Percentiles rank a stretch among this genome's conserved stretches.
Evolutionary conservation across 2,888 invertebrate species (phyloP).

Genomic region (Latrodectus hesperus): DNA sequence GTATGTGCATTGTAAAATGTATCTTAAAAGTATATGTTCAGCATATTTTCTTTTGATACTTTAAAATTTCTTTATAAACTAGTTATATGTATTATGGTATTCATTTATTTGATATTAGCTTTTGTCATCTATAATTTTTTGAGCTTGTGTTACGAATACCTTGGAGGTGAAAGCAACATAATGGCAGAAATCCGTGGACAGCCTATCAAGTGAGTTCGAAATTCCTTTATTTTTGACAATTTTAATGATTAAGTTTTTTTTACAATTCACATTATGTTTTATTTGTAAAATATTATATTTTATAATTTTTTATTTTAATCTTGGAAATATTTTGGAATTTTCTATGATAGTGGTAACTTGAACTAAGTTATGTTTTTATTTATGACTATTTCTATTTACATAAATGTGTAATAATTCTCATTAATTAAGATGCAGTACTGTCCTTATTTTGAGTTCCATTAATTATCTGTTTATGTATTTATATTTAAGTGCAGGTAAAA

Average conservation of each 20-base stretch:
- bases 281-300: neutral
- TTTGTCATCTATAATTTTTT: conserved; percentile 99
- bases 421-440: no score
- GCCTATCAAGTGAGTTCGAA: conserved; percentile 83
- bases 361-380: no score
- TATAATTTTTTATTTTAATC: neutral
- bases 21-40: no score
- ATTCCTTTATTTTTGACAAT: neutral
- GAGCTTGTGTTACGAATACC: conserved; percentile 98
- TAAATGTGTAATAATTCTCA: no score
- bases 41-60: neutral
- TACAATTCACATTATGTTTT: neutral
- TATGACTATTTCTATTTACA: no score
- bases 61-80: neutral
- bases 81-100: neutral
- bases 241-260: neutral
- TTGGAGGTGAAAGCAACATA: conserved; percentile 99
- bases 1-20: no score
- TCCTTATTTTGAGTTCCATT: no score
- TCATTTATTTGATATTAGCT: conserved; percentile 78
- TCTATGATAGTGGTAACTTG: no score
- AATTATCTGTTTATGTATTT: no score
- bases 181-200: conserved; percentile 99
- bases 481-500: no score
- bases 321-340: neutral